Evolutionary conservation across 30 jellyfish, hydroid and myxozoan species (phyloP).

Genomic region (Clytia hemisphaerica): DNA sequence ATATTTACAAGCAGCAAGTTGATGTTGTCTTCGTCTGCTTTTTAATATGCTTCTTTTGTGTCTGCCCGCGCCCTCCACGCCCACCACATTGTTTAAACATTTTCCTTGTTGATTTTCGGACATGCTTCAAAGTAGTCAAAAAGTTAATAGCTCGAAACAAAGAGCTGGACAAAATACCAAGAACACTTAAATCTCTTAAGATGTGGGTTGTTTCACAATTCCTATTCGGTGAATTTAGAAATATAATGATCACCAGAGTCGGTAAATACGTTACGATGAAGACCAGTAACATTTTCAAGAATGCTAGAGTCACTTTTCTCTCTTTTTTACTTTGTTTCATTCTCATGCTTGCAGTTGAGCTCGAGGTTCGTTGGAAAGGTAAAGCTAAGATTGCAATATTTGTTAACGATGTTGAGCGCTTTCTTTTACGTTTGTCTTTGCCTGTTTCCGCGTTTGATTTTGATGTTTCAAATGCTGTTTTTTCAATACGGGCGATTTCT

Average conservation of each 20-base stretch:
- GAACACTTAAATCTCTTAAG: neutral
- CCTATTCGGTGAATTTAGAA: neutral
- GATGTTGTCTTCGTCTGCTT: too few relatives aligned
- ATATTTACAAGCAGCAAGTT: too few relatives aligned
- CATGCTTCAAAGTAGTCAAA: too few relatives aligned
- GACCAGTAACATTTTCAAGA: neutral
- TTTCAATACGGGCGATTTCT: too few relatives aligned
- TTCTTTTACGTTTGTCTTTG: neutral
- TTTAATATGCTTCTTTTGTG: too few relatives aligned
- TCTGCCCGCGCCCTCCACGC: too few relatives aligned
- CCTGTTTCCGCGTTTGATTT: too few relatives aligned
- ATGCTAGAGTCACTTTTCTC: neutral
- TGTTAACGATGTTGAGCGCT: neutral
- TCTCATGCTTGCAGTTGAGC: neutral
- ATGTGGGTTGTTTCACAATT: neutral
- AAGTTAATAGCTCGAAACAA: neutral
- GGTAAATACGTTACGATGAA: neutral
- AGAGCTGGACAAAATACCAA: neutral
- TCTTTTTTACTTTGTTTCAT: neutral
- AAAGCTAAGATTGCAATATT: neutral
- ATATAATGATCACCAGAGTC: neutral
- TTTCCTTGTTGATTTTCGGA: too few relatives aligned
- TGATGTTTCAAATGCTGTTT: too few relatives aligned
- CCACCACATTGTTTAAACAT: too few relatives aligned
- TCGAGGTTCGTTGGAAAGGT: neutral